These are phyloP conservation scores for Xyliphius kryptos DNA, from an alignment of 2,113 vertebrate genomes.

Conservation along the genomic window DNA sequence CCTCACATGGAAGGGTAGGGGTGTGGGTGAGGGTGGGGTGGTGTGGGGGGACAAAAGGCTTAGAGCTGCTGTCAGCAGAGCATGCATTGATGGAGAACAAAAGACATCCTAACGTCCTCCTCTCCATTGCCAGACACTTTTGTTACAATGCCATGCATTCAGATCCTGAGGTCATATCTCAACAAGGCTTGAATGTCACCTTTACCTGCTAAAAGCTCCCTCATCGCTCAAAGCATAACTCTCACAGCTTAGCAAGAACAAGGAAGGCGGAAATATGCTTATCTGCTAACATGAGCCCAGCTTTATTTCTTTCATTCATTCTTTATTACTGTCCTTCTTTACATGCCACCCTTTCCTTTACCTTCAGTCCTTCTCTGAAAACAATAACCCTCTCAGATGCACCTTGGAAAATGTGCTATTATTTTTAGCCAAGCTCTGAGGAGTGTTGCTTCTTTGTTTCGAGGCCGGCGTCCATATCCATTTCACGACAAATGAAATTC, in stretches of 20 bases:
- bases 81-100: slow-evolving; percentile 67
- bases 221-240: no score
- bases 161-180: slow-evolving; percentile 27
- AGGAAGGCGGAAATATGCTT: no score
- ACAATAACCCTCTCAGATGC: no score
- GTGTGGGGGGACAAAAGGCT: slow-evolving; percentile 58
- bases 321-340: no score
- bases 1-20: slow-evolving; percentile 59
- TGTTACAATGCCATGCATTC: slow-evolving; percentile 25
- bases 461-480: slow-evolving; percentile 57
- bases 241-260: no score
- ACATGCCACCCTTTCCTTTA: no score
- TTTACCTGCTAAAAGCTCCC: slow-evolving; percentile 30
- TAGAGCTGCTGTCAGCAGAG: slow-evolving; percentile 64
- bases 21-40: no score
- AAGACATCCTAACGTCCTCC: slow-evolving; percentile 37
- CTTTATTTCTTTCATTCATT: no score
- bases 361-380: no score
- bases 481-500: slow-evolving; percentile 72
- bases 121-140: slow-evolving; percentile 33
- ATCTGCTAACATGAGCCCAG: no score
- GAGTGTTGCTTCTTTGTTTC: slow-evolving; percentile 36
- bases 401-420: slow-evolving; percentile 56
- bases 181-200: slow-evolving; percentile 33
- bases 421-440: slow-evolving; percentile 48